These are phyloP conservation scores for Allacma fusca DNA, from an alignment of 2,888 invertebrate genomes.

Conservation along the genomic window DNA sequence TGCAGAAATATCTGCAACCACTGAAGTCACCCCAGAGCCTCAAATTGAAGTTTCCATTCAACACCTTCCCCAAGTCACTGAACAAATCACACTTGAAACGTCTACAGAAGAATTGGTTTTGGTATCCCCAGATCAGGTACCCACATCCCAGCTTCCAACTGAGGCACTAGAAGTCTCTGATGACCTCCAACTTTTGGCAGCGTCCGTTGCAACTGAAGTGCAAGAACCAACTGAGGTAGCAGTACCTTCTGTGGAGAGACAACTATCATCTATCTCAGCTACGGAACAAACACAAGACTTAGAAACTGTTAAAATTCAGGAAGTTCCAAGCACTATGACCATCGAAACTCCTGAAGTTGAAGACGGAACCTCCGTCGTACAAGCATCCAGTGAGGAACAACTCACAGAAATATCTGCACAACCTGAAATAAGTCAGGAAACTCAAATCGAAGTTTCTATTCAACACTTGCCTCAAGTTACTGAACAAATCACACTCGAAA, in stretches of 20 bases:
- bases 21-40: no score
- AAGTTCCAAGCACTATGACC: background rate
- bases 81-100: no score
- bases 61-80: no score
- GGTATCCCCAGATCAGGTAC: no score
- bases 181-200: no score
- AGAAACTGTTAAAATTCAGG: background rate
- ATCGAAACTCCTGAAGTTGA: background rate
- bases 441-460: background rate
- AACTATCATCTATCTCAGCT: no score
- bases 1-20: no score
- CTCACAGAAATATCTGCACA: background rate
- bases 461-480: background rate
- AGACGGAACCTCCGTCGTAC: background rate
- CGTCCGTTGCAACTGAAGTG: no score
- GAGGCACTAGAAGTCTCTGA: background rate
- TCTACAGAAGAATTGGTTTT: no score
- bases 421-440: background rate
- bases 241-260: no score
- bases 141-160: background rate
- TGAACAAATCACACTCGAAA: slow-evolving; percentile 1
- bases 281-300: background rate
- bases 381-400: background rate
- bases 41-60: background rate
- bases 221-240: no score